Percentiles rank a stretch among this genome's conserved stretches.
phyloP scores from a whole-genome alignment of 1,140 invertebrate genomes.

The Steinernema feltiae region DNA sequence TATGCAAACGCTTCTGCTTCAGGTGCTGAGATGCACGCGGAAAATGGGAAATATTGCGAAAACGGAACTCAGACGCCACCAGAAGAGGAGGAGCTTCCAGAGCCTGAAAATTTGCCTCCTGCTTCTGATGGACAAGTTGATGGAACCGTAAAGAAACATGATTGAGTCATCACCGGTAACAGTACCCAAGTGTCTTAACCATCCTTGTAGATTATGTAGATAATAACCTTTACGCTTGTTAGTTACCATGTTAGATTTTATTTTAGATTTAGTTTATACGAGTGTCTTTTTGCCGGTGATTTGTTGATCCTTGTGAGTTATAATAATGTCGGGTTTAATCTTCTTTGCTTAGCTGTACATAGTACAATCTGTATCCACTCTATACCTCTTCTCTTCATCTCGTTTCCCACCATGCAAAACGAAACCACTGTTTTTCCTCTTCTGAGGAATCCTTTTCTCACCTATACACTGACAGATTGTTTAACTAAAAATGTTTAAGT shows the following conservation, averaged over 20 bases:
- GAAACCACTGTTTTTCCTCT: no score
- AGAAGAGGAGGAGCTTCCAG: no score
- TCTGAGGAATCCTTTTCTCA: no score
- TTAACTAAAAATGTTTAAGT: no score
- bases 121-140: no score
- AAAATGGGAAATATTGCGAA: no score
- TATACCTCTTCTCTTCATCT: not conserved
- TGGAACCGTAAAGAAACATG: no score
- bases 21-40: no score
- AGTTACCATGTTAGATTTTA: not conserved
- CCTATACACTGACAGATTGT: no score
- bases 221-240: not conserved
- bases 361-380: not conserved
- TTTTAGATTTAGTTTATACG: not conserved
- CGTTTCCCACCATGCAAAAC: not conserved
- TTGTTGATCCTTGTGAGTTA: not conserved
- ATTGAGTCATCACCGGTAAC: not conserved
- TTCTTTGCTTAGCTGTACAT: conserved; percentile 8
- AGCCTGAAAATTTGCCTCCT: no score
- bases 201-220: not conserved
- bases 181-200: not conserved
- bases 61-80: no score
- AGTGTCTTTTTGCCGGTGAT: not conserved
- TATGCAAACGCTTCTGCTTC: not conserved
- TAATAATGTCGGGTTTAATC: not conserved